Conservation (phyloP, 2,888 invertebrate species). For the Megastigmus dorsalis region DNA sequence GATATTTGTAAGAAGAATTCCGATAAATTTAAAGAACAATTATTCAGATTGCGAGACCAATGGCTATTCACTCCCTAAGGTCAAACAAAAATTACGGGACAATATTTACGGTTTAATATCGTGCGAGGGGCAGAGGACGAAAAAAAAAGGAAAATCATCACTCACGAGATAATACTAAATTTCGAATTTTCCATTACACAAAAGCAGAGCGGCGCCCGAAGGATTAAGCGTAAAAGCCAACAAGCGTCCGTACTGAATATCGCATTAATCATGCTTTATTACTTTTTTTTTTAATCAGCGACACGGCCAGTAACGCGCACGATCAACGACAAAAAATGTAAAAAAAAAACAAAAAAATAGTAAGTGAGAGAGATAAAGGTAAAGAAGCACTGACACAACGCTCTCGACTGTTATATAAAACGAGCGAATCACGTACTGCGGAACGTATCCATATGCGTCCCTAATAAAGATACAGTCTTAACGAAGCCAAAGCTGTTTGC, state of each 20-base stretch:
- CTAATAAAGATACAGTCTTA: neutral
- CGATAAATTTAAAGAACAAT: no score
- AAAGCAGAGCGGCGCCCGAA: neutral
- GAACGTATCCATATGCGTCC: neutral
- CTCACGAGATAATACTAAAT: constrained; percentile 19
- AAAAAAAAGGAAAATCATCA: constrained; percentile 8
- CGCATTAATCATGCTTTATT: constrained; percentile 44
- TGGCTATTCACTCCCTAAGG: no score
- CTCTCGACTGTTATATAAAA: neutral
- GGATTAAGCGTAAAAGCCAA: constrained; percentile 9
- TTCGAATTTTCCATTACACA: constrained; percentile 27
- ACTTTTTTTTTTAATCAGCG: constrained; percentile 36
- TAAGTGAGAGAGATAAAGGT: no score
- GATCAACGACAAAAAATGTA: neutral
- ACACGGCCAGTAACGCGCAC: neutral
- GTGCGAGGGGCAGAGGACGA: neutral
- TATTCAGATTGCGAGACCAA: no score
- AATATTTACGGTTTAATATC: constrained; percentile 24
- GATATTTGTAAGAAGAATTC: no score
- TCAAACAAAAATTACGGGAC: neutral
- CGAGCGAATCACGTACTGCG: constrained; percentile 10
- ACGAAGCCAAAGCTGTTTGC: neutral
- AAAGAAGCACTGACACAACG: neutral
- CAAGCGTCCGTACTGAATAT: constrained; percentile 2
- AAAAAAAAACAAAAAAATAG: no score